A percentile compares a stretch with the other conserved stretches of the same genome.
These are phyloP conservation scores for Lasioglossum albipes DNA, from an alignment of 1,140 invertebrate species.

Conservation along the genomic window DNA sequence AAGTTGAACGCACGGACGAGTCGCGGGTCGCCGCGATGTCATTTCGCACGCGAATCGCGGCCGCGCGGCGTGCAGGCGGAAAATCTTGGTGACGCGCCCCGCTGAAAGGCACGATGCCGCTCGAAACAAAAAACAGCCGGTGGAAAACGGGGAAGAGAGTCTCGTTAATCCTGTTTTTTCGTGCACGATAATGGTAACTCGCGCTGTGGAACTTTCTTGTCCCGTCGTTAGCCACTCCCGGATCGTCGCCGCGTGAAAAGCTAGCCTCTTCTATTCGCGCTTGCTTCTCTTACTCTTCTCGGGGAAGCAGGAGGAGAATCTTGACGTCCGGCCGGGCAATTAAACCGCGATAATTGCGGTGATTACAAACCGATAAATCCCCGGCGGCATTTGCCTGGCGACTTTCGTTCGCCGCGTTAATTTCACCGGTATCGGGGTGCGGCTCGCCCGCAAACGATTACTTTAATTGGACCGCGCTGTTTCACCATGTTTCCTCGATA, in stretches of 20 bases:
- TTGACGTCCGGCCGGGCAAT: conserved; percentile 36
- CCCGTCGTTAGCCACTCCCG: conserved; percentile 41
- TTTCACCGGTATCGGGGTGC: conserved; percentile 20
- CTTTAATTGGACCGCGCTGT: conserved; percentile 45
- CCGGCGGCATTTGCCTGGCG: conserved; percentile 19
- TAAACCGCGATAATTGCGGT: conserved; percentile 50
- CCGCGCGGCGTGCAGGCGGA: not conserved
- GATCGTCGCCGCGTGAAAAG: conserved; percentile 34
- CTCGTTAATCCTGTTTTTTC: conserved; percentile 57
- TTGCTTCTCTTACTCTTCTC: too few relatives aligned
- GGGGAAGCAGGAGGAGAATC: not conserved
- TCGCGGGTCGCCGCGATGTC: not conserved
- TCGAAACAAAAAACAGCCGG: not conserved
- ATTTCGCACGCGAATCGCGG: not conserved
- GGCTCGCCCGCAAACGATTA: conserved; percentile 43
- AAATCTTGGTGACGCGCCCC: not conserved
- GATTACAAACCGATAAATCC: conserved; percentile 47
- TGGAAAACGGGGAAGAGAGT: not conserved
- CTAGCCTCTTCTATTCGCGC: conserved; percentile 7
- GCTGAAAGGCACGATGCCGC: too few relatives aligned
- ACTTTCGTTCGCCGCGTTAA: conserved; percentile 45
- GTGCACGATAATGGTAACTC: conserved; percentile 58
- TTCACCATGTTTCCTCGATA: conserved; percentile 21
- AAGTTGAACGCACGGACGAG: too few relatives aligned
- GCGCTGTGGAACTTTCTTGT: conserved; percentile 41